Evolutionary conservation across 1,140 invertebrate species (phyloP).

Genomic region (Phortica variegata): DNA sequence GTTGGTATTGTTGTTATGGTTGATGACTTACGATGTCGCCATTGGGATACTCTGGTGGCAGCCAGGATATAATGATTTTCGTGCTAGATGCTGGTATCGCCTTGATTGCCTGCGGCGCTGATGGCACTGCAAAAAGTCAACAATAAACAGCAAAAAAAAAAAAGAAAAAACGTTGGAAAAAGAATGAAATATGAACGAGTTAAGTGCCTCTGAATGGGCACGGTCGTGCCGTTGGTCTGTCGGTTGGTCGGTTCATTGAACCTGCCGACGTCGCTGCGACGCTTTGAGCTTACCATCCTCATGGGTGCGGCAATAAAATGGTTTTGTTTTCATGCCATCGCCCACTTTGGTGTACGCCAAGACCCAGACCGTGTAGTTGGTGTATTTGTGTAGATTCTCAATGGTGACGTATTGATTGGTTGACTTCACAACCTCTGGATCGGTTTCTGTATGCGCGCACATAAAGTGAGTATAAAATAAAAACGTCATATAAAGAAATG

Average conservation of each 20-base stretch:
- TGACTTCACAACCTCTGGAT: constrained; percentile 56
- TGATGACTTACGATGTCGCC: constrained; percentile 66
- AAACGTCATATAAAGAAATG: background rate
- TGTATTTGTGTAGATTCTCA: constrained; percentile 68
- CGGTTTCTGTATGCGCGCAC: constrained; percentile 35
- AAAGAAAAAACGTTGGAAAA: background rate
- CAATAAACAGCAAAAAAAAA: constrained; percentile 9
- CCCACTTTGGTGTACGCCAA: constrained; percentile 85
- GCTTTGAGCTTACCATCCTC: constrained; percentile 75
- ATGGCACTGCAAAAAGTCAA: constrained; percentile 67
- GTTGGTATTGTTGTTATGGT: no score
- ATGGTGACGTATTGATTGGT: constrained; percentile 57
- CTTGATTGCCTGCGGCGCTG: constrained; percentile 83
- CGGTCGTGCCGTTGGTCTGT: no score
- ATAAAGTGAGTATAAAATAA: background rate
- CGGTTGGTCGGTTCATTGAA: constrained; percentile 55
- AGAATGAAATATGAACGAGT: background rate
- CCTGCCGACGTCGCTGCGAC: constrained; percentile 24
- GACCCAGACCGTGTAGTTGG: constrained; percentile 92
- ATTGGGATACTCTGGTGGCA: constrained; percentile 72
- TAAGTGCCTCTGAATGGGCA: background rate
- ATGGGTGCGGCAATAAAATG: constrained; percentile 85
- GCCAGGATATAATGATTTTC: constrained; percentile 86
- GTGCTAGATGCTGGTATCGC: constrained; percentile 79
- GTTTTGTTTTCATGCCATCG: constrained; percentile 78